Evolutionary conservation across 2,797 vertebrate species (phyloP).

Genomic region (Xiphophorus birchmanni): DNA sequence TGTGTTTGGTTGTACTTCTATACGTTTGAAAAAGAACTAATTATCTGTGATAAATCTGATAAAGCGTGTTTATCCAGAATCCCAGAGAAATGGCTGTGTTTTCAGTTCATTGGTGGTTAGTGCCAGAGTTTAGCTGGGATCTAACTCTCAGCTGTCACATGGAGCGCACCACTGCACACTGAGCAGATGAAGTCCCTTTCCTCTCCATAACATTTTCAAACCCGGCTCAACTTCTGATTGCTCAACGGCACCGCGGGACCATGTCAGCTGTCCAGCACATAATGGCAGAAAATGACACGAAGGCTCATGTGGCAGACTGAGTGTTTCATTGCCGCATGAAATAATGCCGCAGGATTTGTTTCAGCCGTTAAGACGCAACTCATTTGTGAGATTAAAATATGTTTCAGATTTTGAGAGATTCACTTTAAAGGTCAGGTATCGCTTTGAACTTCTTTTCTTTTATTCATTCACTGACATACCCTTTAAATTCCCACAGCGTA

Average conservation of each 20-base stretch:
- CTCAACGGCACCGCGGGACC: slow-evolving; percentile 32
- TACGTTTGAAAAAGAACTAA: not conserved
- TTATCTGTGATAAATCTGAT: slow-evolving; percentile 5
- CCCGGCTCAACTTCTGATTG: slow-evolving; percentile 37
- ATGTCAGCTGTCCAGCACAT: slow-evolving; percentile 9
- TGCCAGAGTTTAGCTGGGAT: slow-evolving; percentile 36
- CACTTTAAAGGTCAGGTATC: not conserved
- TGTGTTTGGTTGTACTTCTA: not conserved
- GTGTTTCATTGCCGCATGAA: not conserved
- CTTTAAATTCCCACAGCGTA: not conserved
- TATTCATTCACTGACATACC: not conserved
- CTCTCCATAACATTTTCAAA: slow-evolving; percentile 29
- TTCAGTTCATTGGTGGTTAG: slow-evolving; percentile 25
- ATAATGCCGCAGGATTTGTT: not conserved
- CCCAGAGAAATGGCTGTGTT: slow-evolving; percentile 13
- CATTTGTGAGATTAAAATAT: slow-evolving; percentile 3
- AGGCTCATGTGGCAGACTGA: slow-evolving; percentile 3
- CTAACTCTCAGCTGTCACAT: slow-evolving; percentile 49
- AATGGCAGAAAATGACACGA: slow-evolving; percentile 8
- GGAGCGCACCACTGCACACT: slow-evolving; percentile 51
- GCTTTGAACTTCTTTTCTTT: not conserved
- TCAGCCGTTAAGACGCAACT: not conserved
- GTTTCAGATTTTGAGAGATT: not conserved
- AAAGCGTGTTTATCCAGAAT: slow-evolving; percentile 5
- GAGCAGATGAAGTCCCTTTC: slow-evolving; percentile 49